Percentiles rank a stretch among this genome's conserved stretches.
Evolutionary conservation across 2,888 invertebrate genomes (phyloP).

Genomic region (Ecliptopera silaceata): DNA sequence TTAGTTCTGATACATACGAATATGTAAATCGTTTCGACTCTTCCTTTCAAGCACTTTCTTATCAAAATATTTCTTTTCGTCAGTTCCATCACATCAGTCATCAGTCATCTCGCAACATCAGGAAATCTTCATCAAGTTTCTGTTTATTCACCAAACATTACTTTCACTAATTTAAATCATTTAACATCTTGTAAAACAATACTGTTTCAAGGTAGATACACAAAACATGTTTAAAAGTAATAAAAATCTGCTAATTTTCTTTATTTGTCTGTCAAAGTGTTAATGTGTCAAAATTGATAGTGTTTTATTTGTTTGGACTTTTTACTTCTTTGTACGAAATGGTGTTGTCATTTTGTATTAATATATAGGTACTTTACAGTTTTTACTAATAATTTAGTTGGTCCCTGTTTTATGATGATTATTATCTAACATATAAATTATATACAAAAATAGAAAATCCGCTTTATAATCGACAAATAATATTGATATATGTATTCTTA

Average conservation of each 20-base stretch:
- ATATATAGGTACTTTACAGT: too few relatives aligned
- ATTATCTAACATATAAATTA: too few relatives aligned
- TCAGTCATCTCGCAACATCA: conserved; percentile 35
- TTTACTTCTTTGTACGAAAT: not conserved
- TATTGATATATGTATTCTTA: too few relatives aligned
- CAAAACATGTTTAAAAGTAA: conserved; percentile 47
- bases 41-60: conserved; percentile 14
- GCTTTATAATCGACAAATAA: too few relatives aligned
- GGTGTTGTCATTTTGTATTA: not conserved
- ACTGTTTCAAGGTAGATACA: conserved; percentile 45
- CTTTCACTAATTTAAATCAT: conserved; percentile 57
- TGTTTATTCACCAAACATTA: conserved; percentile 48
- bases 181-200: conserved; percentile 48
- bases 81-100: conserved; percentile 25
- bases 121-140: conserved; percentile 31
- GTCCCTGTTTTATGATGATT: too few relatives aligned
- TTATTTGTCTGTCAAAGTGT: conserved; percentile 62
- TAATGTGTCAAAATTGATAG: conserved; percentile 29
- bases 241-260: conserved; percentile 62
- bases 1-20: too few relatives aligned
- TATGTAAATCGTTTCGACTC: too few relatives aligned
- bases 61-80: conserved; percentile 25
- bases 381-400: too few relatives aligned
- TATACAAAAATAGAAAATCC: too few relatives aligned
- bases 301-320: not conserved